These are phyloP conservation scores for Hyalella azteca DNA, from an alignment of 2,888 invertebrate genomes.

Conservation along the genomic window DNA sequence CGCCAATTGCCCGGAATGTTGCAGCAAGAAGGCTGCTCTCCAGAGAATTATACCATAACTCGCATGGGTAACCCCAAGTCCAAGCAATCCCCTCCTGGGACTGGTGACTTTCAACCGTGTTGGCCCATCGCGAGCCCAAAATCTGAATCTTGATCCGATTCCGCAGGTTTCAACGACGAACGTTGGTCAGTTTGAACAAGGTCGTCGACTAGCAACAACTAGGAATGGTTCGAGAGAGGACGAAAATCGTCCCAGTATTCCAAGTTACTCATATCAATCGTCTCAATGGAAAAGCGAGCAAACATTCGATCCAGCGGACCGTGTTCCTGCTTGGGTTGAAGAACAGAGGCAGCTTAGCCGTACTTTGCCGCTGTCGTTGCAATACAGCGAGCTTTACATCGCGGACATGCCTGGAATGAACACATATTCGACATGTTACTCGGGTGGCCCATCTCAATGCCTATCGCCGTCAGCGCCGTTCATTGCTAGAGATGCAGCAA, in stretches of 20 bases:
- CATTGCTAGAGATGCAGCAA: slow-evolving; percentile 38
- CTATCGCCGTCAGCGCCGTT: slow-evolving; percentile 40
- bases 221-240: background rate
- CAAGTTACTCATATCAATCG: background rate
- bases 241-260: no score
- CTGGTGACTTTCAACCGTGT: no score
- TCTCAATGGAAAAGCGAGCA: background rate
- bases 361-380: slow-evolving; percentile 15
- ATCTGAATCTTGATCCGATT: slow-evolving; percentile 37
- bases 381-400: slow-evolving; percentile 41
- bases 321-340: slow-evolving; percentile 53
- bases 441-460: background rate
- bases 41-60: slow-evolving; percentile 87
- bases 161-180: background rate
- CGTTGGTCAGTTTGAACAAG: background rate
- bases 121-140: slow-evolving; percentile 41
- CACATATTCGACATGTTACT: slow-evolving; percentile 25
- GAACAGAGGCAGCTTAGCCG: slow-evolving; percentile 42
- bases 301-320: background rate
- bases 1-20: slow-evolving; percentile 93
- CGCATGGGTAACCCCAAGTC: slow-evolving; percentile 73
- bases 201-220: slow-evolving; percentile 24
- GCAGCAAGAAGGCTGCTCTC: slow-evolving; percentile 88
- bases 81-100: slow-evolving; percentile 47
- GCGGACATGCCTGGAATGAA: slow-evolving; percentile 38